These are phyloP conservation scores for Microchirus variegatus DNA, from an alignment of 2,797 vertebrate species.

Conservation along the genomic window DNA sequence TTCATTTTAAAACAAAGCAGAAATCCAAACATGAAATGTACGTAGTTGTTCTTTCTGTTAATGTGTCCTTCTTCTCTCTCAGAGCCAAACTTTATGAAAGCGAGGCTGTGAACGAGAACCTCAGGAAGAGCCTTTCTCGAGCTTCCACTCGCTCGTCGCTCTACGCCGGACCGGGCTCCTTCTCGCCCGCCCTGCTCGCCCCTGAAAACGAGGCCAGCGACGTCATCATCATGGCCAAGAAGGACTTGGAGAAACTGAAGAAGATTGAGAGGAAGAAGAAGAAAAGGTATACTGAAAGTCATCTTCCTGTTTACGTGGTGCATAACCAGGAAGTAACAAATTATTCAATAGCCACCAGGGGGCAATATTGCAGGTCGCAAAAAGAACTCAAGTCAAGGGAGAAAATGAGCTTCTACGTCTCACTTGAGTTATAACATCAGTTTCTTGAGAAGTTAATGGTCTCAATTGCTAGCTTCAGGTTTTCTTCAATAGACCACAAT, in stretches of 20 bases:
- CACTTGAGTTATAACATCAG: no score
- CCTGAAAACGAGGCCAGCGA: constrained; percentile 93
- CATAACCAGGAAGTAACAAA: no score
- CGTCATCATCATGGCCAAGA: constrained; percentile 96
- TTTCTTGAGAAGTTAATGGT: no score
- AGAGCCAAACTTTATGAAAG: constrained; percentile 97
- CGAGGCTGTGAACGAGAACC: constrained; percentile 92
- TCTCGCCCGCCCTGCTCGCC: constrained; percentile 80
- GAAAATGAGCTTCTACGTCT: no score
- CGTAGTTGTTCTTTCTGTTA: neutral
- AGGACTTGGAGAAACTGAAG: constrained; percentile 94
- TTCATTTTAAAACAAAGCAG: no score
- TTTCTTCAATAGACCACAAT: no score
- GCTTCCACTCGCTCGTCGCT: constrained; percentile 86
- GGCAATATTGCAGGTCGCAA: no score
- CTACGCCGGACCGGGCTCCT: constrained; percentile 82
- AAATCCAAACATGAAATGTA: no score
- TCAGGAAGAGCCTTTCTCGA: constrained; percentile 90
- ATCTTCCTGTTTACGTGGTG: no score
- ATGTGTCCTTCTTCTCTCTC: neutral
- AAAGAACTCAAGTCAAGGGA: no score
- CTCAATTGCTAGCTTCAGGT: no score
- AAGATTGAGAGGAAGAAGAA: constrained; percentile 96
- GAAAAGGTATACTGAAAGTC: constrained; percentile 83
- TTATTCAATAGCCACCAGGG: no score